Evolutionary conservation across 2,113 vertebrate species (phyloP).

Genomic region (Pomatorhinus ruficollis): DNA sequence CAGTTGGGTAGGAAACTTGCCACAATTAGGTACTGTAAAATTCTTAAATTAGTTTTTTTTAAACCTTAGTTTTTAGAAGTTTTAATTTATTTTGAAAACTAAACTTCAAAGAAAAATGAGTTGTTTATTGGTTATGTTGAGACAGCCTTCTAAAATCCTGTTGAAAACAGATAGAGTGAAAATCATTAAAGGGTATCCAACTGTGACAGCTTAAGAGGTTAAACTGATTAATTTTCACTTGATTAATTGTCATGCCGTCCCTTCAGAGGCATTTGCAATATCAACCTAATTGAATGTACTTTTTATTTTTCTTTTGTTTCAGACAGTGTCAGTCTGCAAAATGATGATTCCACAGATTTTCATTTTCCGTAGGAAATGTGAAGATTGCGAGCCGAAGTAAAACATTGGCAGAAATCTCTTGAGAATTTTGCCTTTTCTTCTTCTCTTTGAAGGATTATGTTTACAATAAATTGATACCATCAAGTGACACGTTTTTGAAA

Average conservation of each 20-base stretch:
- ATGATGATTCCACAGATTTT: conserved; percentile 59
- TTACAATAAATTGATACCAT: conserved; percentile 68
- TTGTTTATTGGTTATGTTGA: background rate
- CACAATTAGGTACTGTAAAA: background rate
- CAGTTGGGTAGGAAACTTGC: background rate
- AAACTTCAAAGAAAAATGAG: background rate
- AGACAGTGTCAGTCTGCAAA: conserved; percentile 59
- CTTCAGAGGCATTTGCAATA: conserved; percentile 23
- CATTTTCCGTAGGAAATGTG: conserved; percentile 57
- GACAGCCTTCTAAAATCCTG: background rate
- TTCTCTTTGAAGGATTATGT: conserved; percentile 64
- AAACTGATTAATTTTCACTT: conserved; percentile 19
- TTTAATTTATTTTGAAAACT: background rate
- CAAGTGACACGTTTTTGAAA: background rate
- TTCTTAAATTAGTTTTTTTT: background rate
- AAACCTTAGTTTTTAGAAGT: background rate
- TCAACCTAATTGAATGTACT: background rate
- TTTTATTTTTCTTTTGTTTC: conserved; percentile 67
- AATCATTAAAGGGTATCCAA: background rate
- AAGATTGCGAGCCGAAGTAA: conserved; percentile 65
- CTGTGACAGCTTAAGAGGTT: conserved; percentile 15
- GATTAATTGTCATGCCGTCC: conserved; percentile 9
- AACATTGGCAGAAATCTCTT: conserved; percentile 34
- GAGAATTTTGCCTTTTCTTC: conserved; percentile 13
- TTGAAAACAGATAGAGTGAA: background rate